These are phyloP conservation scores for Chitala chitala DNA, from an alignment of 2,113 vertebrate species.

Conservation along the genomic window DNA sequence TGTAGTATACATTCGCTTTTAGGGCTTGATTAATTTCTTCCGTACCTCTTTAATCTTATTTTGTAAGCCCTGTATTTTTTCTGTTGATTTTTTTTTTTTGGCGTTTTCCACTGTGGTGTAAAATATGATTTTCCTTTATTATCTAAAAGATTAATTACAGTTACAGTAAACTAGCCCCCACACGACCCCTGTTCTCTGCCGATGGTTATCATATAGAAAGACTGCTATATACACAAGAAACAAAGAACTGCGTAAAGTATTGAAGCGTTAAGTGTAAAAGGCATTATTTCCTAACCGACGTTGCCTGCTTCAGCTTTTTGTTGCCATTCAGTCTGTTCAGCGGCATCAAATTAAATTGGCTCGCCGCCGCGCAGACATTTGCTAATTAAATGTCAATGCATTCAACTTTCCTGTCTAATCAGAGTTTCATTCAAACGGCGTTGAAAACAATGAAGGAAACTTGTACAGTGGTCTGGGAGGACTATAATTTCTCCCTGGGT, in stretches of 20 bases:
- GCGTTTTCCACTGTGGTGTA: neutral
- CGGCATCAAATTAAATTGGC: neutral
- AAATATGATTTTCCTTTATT: neutral
- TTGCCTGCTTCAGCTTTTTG: neutral
- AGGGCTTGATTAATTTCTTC: too few species aligned
- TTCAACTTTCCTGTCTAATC: constrained; percentile 16
- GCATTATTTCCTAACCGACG: neutral
- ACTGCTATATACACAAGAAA: neutral
- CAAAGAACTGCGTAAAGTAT: neutral
- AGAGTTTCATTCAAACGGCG: constrained; percentile 9
- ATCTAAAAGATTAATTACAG: neutral
- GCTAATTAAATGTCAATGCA: constrained; percentile 32
- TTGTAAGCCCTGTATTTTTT: neutral
- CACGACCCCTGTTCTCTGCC: neutral
- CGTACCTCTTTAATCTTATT: neutral
- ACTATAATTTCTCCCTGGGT: neutral
- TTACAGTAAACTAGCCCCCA: neutral
- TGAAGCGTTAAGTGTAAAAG: neutral
- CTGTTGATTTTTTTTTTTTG: neutral
- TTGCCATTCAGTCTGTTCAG: neutral
- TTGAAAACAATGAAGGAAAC: neutral
- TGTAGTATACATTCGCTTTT: neutral
- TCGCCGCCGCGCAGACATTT: neutral
- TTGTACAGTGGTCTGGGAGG: neutral
- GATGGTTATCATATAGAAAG: neutral